Evolutionary conservation across 2,113 vertebrate species (phyloP), one percentile per base, ranked within the genome.

Genomic region (Cavia aperea): DNA sequence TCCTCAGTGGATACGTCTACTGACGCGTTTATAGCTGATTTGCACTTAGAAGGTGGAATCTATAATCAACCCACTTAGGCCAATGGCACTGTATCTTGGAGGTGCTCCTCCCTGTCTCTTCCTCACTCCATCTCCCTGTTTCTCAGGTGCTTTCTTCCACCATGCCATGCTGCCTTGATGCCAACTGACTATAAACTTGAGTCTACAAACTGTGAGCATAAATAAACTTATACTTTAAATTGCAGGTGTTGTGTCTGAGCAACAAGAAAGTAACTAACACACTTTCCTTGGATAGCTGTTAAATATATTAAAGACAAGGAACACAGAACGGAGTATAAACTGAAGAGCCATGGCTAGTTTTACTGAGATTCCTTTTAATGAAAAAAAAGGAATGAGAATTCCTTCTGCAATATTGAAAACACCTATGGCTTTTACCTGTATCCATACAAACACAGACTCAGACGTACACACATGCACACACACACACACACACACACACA

Each of bases 21-120:
- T 23, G n/a, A 39, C 21, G 68, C 19, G 16, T n/a, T 70, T 18
- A 9, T 70, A 70, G 9, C 19, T 39, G 10, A 23, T 43, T 43
- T 43, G n/a, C 21, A 5, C 31, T 39, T 23, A 43, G n/a, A n/a
- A 24, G 21, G 10, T 43, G n/a, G 21, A 43, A 43, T 72, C 19
- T 24, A 21, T 24, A 21, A 9, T 72, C n/a, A 24, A 21, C 21
- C 0, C 7, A 43, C 4, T 5, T n/a, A 21, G n/a, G 10, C n/a
- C 19, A 24, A 72, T 43, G 70, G 70, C 1, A 18, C n/a, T 10
- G 11, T 43, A n/a, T 23, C 10, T 9, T 72, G 70, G 70, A 72
- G 11, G 19, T 10, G 9, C 5, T 26, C n/a, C 33, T 72, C n/a
- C n/a, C n/a, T 72, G n/a, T 23, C n/a, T 9, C 21, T 2, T 72